Base-by-base conservation (phyloP, 1,140 invertebrate genomes). In the Megathymus violae region DNA sequence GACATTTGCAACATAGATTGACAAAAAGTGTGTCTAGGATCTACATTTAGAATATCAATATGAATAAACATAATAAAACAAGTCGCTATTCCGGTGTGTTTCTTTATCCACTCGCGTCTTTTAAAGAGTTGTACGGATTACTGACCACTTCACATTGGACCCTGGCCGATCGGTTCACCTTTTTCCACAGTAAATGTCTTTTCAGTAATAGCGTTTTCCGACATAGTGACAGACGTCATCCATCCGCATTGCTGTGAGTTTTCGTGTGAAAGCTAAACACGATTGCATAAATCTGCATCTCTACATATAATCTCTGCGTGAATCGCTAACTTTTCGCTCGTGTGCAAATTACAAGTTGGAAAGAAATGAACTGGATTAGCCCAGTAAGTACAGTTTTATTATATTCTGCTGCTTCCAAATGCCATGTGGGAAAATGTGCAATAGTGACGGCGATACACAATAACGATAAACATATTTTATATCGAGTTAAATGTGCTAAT, bases 331-430 rank as follows among this genome's bases (percentile, higher is more conserved):
- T 56, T 56, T 56, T 40, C 52, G 52, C 43, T 40, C 40, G 16
- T 10, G 11, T 31, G 10, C 41, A 56, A 31, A 10, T n/a, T 9
- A 50, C 17, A 31, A 22, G 5, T 40, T 14, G n/a, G 14, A 54
- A 56, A 56, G 40, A 56, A 56, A 56, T 56, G 52, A 56, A 56
- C 52, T 56, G 52, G 40, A 56, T 56, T 56, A 40, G 11, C 40
- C 10, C 13, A 40, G 41, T 44, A 56, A 56, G 52, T 43, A 56
- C 38, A 14, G 13, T 11, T 56, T 56, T 56, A 56, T 56, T 44
- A 56, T 56, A 44, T 44, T 56, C 22, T 44, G 40, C 16, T 31
- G 40, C 40, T 31, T 56, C 46, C 25, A 56, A 22, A 44, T 17
- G 16, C 10, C 27, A 44, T 56, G 52, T 44, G 52, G 13, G 52